Evolutionary conservation across 2,113 vertebrate species (phyloP).

Genomic region (Bos javanicus): DNA sequence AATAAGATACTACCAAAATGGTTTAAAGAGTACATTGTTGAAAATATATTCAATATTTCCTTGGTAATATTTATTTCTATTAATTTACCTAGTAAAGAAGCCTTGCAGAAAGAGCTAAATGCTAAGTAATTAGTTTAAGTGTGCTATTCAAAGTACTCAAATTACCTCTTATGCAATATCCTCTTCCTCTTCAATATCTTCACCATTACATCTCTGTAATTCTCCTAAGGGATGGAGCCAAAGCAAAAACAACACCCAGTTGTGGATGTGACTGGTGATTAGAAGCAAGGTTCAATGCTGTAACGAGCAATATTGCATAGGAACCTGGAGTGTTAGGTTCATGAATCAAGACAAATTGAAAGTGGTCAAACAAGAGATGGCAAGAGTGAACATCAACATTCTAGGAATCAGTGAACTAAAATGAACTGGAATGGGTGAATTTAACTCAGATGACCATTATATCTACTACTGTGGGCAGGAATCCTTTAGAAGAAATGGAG

Average conservation of each 20-base stretch:
- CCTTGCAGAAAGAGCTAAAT: neutral
- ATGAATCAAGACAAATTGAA: neutral
- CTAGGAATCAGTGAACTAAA: neutral
- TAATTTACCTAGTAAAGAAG: neutral
- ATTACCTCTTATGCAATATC: neutral
- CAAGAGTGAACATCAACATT: fast-evolving
- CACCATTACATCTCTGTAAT: neutral
- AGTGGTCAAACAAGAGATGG: neutral
- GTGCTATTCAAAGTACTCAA: neutral
- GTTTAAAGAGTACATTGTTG: neutral
- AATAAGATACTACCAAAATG: neutral
- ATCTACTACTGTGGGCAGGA: neutral
- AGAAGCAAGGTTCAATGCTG: neutral
- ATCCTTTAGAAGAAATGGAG: neutral
- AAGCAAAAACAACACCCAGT: neutral
- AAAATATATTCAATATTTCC: neutral
- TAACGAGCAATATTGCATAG: neutral
- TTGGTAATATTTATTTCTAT: neutral
- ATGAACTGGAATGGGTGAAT: neutral
- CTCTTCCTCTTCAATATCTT: neutral
- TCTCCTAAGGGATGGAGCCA: neutral
- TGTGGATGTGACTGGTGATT: neutral
- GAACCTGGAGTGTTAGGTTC: neutral
- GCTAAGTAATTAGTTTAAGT: neutral
- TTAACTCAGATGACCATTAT: neutral